Conservation (phyloP, 2,797 vertebrate species). For the Nasua narica region DNA sequence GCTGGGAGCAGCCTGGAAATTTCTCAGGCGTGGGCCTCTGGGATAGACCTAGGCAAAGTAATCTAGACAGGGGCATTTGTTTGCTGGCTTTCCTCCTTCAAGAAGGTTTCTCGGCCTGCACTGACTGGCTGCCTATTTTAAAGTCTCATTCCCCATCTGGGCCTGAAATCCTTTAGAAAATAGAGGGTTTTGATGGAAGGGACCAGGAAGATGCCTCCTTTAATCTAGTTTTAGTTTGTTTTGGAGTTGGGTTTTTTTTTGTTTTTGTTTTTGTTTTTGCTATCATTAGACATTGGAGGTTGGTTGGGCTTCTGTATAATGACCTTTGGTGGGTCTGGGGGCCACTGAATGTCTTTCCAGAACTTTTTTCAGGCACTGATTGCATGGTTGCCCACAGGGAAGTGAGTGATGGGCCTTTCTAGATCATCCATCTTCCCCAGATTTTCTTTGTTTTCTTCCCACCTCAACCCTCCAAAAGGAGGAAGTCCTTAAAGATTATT, state of each 20-base stretch:
- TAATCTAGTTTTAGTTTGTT: slow-evolving; percentile 18
- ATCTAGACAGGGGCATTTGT: background rate
- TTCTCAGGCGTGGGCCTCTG: background rate
- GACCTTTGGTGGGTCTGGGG: background rate
- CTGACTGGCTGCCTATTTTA: slow-evolving; percentile 17
- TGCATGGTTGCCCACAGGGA: background rate
- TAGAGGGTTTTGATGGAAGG: background rate
- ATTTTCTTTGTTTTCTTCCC: background rate
- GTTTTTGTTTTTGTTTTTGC: background rate
- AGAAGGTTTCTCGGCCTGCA: background rate
- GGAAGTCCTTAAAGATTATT: background rate
- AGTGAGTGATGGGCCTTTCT: background rate
- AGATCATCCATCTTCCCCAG: background rate
- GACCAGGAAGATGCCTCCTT: background rate
- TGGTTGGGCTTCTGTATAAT: background rate
- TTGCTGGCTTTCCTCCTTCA: background rate
- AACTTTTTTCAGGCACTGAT: background rate
- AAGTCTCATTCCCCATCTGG: slow-evolving; percentile 51
- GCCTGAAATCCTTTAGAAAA: slow-evolving; percentile 34
- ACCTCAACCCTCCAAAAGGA: background rate
- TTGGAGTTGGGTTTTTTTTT: background rate
- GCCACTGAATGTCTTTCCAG: background rate
- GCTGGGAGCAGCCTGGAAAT: background rate
- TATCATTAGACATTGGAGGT: background rate
- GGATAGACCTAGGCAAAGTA: background rate